Conservation (phyloP, 23 tunicate species). For the Pegea sp. region DNA sequence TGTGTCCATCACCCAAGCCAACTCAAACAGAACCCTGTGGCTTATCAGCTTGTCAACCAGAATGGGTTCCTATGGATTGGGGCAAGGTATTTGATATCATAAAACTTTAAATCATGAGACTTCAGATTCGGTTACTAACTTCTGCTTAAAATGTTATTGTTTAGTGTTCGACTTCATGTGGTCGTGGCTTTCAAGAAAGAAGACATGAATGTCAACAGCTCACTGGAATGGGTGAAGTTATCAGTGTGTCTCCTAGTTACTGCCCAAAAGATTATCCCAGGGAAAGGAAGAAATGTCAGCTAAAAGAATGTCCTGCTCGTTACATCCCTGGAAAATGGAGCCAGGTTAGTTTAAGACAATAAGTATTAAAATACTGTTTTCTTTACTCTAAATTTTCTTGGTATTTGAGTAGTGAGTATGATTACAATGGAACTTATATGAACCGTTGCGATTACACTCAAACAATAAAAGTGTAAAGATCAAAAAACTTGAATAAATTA, state of each 20-base stretch:
- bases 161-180: slow-evolving; percentile 36
- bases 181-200: slow-evolving; percentile 32
- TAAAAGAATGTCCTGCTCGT: slow-evolving; percentile 17
- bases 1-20: slow-evolving; percentile 82
- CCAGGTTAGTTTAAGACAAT: too few species aligned
- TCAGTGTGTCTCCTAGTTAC: slow-evolving; percentile 5
- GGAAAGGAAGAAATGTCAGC: slow-evolving; percentile 9
- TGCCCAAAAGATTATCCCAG: too few species aligned
- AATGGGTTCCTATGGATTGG: slow-evolving; percentile 28
- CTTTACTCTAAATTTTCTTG: too few species aligned
- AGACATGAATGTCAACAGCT: slow-evolving; percentile 21
- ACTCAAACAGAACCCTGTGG: slow-evolving; percentile 12
- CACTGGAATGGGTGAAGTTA: slow-evolving; percentile 26
- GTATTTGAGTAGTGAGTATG: too few species aligned
- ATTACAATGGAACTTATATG: too few species aligned
- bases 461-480: too few species aligned
- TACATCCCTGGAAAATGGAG: slow-evolving; percentile 25
- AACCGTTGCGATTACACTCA: too few species aligned
- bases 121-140: not conserved
- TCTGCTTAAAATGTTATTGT: not conserved
- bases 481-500: too few species aligned
- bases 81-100: slow-evolving; percentile 19
- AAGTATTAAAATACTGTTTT: too few species aligned
- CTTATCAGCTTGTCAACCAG: slow-evolving; percentile 28
- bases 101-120: not conserved